A percentile compares a stretch with the other conserved stretches of the same genome.
Evolutionary conservation across 2,113 vertebrate genomes (phyloP).

Genomic region (Cavia aperea): DNA sequence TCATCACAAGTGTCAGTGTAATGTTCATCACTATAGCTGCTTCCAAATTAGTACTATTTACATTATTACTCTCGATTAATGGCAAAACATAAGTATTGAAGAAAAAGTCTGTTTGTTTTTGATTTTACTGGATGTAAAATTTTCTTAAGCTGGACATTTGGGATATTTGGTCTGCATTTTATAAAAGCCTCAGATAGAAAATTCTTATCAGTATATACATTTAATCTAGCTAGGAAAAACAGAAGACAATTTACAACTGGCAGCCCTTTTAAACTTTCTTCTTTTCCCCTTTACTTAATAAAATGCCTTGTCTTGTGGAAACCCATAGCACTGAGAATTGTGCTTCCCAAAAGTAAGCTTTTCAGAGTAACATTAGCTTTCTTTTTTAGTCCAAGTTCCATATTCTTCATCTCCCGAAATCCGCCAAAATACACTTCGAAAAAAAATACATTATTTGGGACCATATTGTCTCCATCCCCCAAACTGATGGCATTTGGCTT

Average conservation of each 20-base stretch:
- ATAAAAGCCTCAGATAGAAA: background rate
- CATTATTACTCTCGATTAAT: slow-evolving; percentile 41
- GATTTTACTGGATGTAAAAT: slow-evolving; percentile 3
- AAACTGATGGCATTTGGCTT: slow-evolving; percentile 16
- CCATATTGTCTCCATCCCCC: slow-evolving; percentile 24
- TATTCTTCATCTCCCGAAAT: background rate
- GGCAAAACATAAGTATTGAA: slow-evolving; percentile 27
- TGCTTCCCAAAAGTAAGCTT: background rate
- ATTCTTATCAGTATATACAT: slow-evolving; percentile 17
- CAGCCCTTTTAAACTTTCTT: background rate
- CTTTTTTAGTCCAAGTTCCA: slow-evolving; percentile 7
- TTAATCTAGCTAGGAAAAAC: background rate
- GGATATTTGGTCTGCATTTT: background rate
- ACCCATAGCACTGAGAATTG: background rate
- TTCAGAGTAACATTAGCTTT: slow-evolving; percentile 19
- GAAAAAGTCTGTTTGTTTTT: slow-evolving; percentile 28
- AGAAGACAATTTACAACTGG: background rate
- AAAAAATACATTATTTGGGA: background rate
- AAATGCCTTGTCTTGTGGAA: background rate
- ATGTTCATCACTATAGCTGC: slow-evolving; percentile 40
- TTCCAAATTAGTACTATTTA: slow-evolving; percentile 31
- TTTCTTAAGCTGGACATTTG: slow-evolving; percentile 40
- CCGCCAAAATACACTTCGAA: slow-evolving; percentile 39
- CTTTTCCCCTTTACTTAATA: background rate
- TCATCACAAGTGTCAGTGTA: slow-evolving; percentile 15